Percentiles rank a stretch among this genome's conserved stretches.
Evolutionary conservation across 1,140 invertebrate species (phyloP).

Genomic region (Ooceraea biroi): DNA sequence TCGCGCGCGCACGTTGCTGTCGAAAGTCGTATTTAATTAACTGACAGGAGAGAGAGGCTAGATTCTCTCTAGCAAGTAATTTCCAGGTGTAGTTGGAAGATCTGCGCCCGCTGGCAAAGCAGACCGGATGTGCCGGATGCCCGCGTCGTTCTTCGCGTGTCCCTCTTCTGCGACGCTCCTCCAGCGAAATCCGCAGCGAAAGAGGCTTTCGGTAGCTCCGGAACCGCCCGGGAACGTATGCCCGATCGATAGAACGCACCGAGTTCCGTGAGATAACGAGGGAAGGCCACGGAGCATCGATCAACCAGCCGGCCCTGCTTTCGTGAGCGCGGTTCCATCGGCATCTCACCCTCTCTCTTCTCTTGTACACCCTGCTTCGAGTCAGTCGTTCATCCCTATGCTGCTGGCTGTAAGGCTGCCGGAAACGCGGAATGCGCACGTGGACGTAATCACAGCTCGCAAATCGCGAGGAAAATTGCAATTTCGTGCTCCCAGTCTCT

Average conservation of each 20-base stretch:
- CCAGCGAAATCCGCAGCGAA: constrained; percentile 40
- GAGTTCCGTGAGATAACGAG: constrained; percentile 70
- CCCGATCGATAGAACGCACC: constrained; percentile 76
- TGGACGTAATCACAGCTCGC: too few species aligned
- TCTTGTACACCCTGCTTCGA: constrained; percentile 1
- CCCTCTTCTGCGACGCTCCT: constrained; percentile 14
- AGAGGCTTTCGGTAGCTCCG: constrained; percentile 43
- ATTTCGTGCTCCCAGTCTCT: too few species aligned
- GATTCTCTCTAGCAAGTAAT: constrained; percentile 25
- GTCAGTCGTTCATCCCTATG: constrained; percentile 49
- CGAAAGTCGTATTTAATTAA: constrained; percentile 39
- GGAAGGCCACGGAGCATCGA: constrained; percentile 73
- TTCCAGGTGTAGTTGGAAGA: constrained; percentile 16
- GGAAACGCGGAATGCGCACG: background rate
- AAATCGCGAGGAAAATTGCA: too few species aligned
- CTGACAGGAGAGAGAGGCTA: constrained; percentile 10
- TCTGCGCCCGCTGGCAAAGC: background rate
- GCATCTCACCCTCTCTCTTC: constrained; percentile 21
- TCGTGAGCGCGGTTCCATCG: constrained; percentile 23
- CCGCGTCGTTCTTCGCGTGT: background rate
- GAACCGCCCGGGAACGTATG: constrained; percentile 56
- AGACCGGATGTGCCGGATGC: background rate
- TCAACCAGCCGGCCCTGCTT: constrained; percentile 63
- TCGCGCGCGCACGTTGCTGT: background rate
- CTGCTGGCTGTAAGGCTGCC: constrained; percentile 25